These are phyloP conservation scores for Lymantria monacha DNA, from an alignment of 2,888 invertebrate species.

Conservation along the genomic window DNA sequence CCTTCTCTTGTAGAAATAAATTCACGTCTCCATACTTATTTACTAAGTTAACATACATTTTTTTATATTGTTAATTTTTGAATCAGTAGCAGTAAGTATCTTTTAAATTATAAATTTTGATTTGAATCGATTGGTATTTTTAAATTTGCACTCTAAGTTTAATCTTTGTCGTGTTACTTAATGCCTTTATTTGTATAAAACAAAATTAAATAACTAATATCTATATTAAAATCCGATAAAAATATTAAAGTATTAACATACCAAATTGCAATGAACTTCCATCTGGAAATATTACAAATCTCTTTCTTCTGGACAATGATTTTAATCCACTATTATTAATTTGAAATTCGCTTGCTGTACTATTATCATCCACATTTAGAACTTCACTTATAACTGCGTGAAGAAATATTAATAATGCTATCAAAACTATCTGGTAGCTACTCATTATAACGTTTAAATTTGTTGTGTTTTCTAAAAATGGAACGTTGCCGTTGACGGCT, in stretches of 20 bases:
- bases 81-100: too few relatives aligned
- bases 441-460: background rate
- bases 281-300: slow-evolving; percentile 83
- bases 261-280: slow-evolving; percentile 84
- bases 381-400: slow-evolving; percentile 41
- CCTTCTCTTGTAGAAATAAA: too few relatives aligned
- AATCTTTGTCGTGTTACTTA: too few relatives aligned
- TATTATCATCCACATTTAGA: slow-evolving; percentile 31
- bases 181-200: too few relatives aligned
- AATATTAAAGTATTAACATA: slow-evolving; percentile 35
- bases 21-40: too few relatives aligned
- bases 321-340: slow-evolving; percentile 45
- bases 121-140: too few relatives aligned
- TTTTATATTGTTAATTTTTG: too few relatives aligned
- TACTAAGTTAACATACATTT: too few relatives aligned
- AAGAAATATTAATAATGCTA: slow-evolving; percentile 33
- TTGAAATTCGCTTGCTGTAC: slow-evolving; percentile 38
- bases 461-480: slow-evolving; percentile 8
- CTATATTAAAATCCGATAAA: too few relatives aligned
- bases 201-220: too few relatives aligned
- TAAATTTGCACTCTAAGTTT: too few relatives aligned
- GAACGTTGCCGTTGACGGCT: slow-evolving; percentile 4
- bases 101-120: too few relatives aligned
- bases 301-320: slow-evolving; percentile 78
- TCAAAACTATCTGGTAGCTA: background rate